These are phyloP conservation scores for Lepetodrilus schrolli DNA, from an alignment of 2,888 invertebrate species.

Conservation along the genomic window DNA sequence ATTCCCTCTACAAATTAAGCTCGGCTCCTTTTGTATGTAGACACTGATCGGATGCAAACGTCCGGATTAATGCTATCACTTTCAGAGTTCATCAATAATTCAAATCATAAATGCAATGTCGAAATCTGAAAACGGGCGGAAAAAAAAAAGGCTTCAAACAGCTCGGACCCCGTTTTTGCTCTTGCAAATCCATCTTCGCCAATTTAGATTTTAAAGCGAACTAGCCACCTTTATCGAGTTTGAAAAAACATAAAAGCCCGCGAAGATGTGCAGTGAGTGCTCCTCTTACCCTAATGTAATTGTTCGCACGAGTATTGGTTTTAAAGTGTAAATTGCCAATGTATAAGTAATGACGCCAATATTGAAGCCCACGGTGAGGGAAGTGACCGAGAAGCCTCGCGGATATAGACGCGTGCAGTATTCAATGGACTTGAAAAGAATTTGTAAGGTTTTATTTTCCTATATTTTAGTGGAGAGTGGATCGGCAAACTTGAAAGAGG, in stretches of 20 bases:
- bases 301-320: neutral
- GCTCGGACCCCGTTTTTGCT: neutral
- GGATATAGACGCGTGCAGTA: too few species aligned
- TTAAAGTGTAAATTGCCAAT: conserved; percentile 15
- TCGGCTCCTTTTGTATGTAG: neutral
- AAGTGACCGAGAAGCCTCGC: too few species aligned
- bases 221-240: neutral
- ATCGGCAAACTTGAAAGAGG: too few species aligned
- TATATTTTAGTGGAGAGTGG: too few species aligned
- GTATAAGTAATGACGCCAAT: conserved; percentile 21
- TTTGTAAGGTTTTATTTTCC: too few species aligned
- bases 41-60: neutral
- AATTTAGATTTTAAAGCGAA: conserved; percentile 3
- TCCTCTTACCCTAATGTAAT: neutral
- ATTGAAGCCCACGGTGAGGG: neutral
- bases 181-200: neutral
- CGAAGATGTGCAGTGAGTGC: neutral
- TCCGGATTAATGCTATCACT: neutral
- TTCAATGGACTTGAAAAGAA: too few species aligned
- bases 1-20: neutral
- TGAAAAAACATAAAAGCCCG: neutral
- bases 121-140: neutral
- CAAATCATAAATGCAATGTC: neutral
- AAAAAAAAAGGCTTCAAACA: neutral
- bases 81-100: neutral